phyloP scores from a whole-genome alignment of 2,113 vertebrate species.

The Cavia porcellus region DNA sequence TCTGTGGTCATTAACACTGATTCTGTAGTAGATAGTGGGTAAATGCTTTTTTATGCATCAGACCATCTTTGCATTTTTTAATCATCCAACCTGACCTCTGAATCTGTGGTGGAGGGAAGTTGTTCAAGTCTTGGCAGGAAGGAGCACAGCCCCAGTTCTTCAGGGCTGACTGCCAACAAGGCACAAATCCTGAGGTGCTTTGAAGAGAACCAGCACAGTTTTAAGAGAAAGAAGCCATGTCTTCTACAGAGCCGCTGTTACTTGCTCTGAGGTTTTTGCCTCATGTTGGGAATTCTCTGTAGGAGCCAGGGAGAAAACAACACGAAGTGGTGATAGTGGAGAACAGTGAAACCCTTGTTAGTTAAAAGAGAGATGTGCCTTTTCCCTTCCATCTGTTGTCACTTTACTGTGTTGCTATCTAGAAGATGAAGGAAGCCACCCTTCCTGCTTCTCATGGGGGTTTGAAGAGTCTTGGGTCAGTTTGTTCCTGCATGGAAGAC shows the following conservation, averaged over 20 bases:
- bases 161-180: not conserved
- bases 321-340: not conserved
- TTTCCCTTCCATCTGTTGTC: not conserved
- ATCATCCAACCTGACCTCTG: not conserved
- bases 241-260: accelerated
- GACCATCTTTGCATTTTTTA: not conserved
- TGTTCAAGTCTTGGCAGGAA: not conserved
- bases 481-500: not conserved
- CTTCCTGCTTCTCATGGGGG: not conserved
- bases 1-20: accelerated
- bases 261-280: not conserved
- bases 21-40: not conserved
- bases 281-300: not conserved
- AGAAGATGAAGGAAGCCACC: not conserved
- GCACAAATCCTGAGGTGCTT: not conserved
- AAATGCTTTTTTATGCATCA: not conserved
- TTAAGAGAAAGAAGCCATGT: too few species aligned
- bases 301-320: not conserved
- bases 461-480: not conserved
- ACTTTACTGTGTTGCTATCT: accelerated
- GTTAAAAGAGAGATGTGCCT: not conserved
- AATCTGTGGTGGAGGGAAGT: not conserved
- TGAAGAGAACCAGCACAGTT: not conserved
- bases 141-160: not conserved
- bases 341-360: not conserved